Conservation (phyloP, 2,888 invertebrate species). For the Megamerina dolium region DNA sequence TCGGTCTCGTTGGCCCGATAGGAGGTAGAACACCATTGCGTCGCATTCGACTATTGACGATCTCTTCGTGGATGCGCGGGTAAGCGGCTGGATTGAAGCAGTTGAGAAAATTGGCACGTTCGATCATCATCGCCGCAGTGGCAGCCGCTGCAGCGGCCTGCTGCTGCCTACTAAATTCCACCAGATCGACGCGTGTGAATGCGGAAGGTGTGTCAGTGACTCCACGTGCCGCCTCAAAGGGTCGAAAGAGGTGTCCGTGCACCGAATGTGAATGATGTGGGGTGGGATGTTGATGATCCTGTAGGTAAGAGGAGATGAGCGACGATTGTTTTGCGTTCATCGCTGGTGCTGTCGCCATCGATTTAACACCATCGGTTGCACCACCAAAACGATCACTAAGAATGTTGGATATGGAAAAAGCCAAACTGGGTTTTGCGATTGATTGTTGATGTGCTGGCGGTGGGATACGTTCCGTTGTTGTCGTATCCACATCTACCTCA, state of each 20-base stretch:
- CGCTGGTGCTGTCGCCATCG: constrained; percentile 13
- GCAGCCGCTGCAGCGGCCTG: constrained; percentile 43
- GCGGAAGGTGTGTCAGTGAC: constrained; percentile 39
- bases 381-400: constrained; percentile 48
- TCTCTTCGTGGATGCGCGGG: constrained; percentile 49
- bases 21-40: constrained; percentile 33
- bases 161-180: constrained; percentile 46
- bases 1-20: constrained; percentile 3
- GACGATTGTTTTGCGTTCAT: constrained; percentile 17
- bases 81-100: constrained; percentile 48
- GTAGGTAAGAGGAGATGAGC: neutral
- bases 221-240: constrained; percentile 38
- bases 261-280: constrained; percentile 2
- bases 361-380: constrained; percentile 9
- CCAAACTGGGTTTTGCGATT: constrained; percentile 41
- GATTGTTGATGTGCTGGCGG: constrained; percentile 43
- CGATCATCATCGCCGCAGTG: constrained; percentile 47
- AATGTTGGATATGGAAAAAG: constrained; percentile 48
- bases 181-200: constrained; percentile 45
- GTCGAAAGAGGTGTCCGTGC: constrained; percentile 40
- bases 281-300: constrained; percentile 1
- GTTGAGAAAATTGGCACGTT: constrained; percentile 46
- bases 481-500: constrained; percentile 29
- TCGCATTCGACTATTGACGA: constrained; percentile 43
- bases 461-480: constrained; percentile 26